Conservation (phyloP, 2,888 invertebrate species). For the Cheilosia pagana region DNA sequence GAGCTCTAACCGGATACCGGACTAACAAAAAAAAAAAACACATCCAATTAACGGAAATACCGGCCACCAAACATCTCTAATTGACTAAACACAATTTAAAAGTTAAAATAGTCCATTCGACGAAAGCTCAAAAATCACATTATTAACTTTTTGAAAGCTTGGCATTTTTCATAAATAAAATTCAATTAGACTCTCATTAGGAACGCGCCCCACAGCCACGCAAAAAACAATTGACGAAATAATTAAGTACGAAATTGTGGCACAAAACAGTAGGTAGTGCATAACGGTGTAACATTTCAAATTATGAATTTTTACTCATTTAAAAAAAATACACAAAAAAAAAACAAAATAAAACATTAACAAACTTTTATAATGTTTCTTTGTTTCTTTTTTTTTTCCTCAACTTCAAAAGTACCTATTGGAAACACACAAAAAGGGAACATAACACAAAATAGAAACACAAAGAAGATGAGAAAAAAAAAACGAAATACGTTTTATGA, state of each 20-base stretch:
- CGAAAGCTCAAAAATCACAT: conserved; percentile 17
- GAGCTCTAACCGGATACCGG: neutral
- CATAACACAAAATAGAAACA: too few species aligned
- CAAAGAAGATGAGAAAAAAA: conserved; percentile 25
- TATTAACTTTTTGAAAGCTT: conserved; percentile 44
- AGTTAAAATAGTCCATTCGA: conserved; percentile 31
- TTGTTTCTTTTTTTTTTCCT: conserved; percentile 3
- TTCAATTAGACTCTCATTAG: conserved; percentile 37
- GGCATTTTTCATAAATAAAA: conserved; percentile 27
- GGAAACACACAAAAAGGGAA: neutral
- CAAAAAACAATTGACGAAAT: conserved; percentile 44
- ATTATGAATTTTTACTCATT: conserved; percentile 31
- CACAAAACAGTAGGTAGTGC: conserved; percentile 50
- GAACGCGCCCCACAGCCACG: neutral
- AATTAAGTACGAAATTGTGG: conserved; percentile 51
- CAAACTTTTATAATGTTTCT: conserved; percentile 21
- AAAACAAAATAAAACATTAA: conserved; percentile 1
- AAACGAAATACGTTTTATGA: conserved; percentile 50
- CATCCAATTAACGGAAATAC: neutral
- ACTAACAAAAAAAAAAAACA: neutral
- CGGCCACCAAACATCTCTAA: neutral
- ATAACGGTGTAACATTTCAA: conserved; percentile 57
- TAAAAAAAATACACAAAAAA: neutral
- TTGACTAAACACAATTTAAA: conserved; percentile 38
- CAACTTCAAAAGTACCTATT: conserved; percentile 52